Percentiles rank a stretch among this genome's conserved stretches.
phyloP scores from a whole-genome alignment of 2,113 vertebrate genomes.

The Myiozetetes cayanensis region DNA sequence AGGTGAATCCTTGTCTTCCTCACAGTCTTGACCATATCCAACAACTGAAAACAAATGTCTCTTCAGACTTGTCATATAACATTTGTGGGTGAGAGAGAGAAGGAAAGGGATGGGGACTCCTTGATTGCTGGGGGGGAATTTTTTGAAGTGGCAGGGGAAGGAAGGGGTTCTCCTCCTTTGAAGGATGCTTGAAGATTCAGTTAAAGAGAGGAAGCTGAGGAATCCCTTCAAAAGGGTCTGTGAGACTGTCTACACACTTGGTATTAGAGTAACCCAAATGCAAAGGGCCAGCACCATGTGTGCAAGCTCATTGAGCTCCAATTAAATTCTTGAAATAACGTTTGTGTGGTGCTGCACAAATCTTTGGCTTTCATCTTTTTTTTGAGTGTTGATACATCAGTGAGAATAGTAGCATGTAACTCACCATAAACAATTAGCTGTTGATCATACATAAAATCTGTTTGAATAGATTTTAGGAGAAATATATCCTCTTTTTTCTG shows the following conservation, averaged over 20 bases:
- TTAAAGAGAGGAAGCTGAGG: not conserved
- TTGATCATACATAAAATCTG: not conserved
- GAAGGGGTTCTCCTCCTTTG: not conserved
- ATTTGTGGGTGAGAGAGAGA: not conserved
- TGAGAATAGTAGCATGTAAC: not conserved
- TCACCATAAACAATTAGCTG: not conserved
- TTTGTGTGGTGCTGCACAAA: not conserved
- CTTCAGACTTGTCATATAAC: conserved; percentile 4
- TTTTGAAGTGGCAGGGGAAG: not conserved
- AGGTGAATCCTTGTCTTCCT: too few species aligned
- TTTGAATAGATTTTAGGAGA: not conserved
- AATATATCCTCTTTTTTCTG: not conserved
- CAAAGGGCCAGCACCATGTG: not conserved
- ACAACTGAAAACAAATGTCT: conserved; percentile 10
- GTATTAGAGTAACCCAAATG: not conserved
- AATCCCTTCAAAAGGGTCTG: not conserved
- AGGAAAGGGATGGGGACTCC: not conserved
- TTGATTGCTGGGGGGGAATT: not conserved
- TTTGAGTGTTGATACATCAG: not conserved
- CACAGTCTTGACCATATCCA: too few species aligned
- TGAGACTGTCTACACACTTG: not conserved
- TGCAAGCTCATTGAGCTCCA: not conserved
- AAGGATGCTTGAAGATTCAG: not conserved
- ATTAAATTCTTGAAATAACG: not conserved
- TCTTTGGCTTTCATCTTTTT: not conserved